Evolutionary conservation across 2,888 invertebrate species (phyloP).

Genomic region (Hirtodrosophila trivittata): DNA sequence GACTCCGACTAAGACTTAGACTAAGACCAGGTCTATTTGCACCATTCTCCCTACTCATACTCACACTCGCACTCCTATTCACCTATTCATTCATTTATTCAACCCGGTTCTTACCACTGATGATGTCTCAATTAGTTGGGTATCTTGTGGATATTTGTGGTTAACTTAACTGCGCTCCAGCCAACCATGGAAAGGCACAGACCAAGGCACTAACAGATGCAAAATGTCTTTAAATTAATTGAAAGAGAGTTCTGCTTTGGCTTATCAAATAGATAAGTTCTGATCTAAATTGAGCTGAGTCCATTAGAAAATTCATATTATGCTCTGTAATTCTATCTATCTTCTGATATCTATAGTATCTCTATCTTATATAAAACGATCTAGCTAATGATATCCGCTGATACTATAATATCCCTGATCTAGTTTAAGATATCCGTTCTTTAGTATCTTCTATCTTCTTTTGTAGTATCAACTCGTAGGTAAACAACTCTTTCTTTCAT

Average conservation of each 20-base stretch:
- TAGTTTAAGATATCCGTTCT: too few species aligned
- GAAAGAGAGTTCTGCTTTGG: slow-evolving; percentile 3
- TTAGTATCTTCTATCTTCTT: too few species aligned
- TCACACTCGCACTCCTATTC: too few species aligned
- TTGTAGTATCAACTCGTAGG: too few species aligned
- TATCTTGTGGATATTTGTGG: slow-evolving; percentile 57
- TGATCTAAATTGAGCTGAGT: slow-evolving; percentile 1
- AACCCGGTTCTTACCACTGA: slow-evolving; percentile 15
- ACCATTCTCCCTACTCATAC: slow-evolving; percentile 7
- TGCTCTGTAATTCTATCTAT: too few species aligned
- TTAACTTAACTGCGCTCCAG: slow-evolving; percentile 5
- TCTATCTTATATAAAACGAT: too few species aligned
- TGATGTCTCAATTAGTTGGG: slow-evolving; percentile 73
- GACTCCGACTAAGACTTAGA: slow-evolving; percentile 11
- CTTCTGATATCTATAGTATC: too few species aligned
- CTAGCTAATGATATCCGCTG: too few species aligned
- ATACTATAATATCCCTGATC: too few species aligned
- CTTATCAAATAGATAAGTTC: slow-evolving; percentile 22
- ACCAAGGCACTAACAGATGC: too few species aligned
- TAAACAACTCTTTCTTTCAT: not conserved
- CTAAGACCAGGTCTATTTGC: slow-evolving; percentile 14
- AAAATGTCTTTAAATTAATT: not conserved
- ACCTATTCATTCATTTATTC: not conserved
- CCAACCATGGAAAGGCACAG: too few species aligned
- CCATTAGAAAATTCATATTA: slow-evolving; percentile 8